Evolutionary conservation across 2,113 vertebrate genomes (phyloP).

Genomic region (Lethenteron reissneri): DNA sequence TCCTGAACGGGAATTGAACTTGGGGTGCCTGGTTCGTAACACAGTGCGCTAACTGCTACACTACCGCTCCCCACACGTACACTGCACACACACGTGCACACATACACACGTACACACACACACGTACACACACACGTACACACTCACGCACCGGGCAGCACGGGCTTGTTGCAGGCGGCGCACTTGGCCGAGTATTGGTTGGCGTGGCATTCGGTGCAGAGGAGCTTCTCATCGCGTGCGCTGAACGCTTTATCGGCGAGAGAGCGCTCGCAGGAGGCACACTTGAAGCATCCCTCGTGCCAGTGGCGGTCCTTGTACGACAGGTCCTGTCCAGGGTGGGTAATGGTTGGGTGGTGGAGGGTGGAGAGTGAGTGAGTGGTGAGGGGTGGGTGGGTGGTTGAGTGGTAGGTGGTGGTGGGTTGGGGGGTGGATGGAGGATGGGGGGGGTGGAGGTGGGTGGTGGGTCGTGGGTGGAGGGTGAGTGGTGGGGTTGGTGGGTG

Average conservation of each 20-base stretch:
- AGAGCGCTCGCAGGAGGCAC: conserved; percentile 65
- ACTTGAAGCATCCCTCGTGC: conserved; percentile 87
- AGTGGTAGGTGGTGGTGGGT: too few relatives aligned
- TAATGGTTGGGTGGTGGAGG: too few relatives aligned
- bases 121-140: too few relatives aligned
- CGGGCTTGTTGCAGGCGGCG: conserved; percentile 77
- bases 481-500: too few relatives aligned
- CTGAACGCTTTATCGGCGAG: conserved; percentile 92
- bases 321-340: conserved; percentile 37
- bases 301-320: conserved; percentile 96
- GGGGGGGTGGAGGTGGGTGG: too few relatives aligned
- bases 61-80: not conserved
- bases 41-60: not conserved
- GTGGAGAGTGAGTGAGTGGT: too few relatives aligned
- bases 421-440: too few relatives aligned
- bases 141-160: conserved; percentile 57
- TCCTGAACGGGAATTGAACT: not conserved
- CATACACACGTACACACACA: not conserved
- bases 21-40: not conserved
- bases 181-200: conserved; percentile 94
- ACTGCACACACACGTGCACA: not conserved
- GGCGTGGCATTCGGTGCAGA: conserved; percentile 91
- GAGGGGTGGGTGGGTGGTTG: too few relatives aligned
- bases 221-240: conserved; percentile 78
- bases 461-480: too few relatives aligned